These are phyloP conservation scores for Drosophila malerkotliana DNA, from an alignment of 1,140 invertebrate species.

Conservation along the genomic window DNA sequence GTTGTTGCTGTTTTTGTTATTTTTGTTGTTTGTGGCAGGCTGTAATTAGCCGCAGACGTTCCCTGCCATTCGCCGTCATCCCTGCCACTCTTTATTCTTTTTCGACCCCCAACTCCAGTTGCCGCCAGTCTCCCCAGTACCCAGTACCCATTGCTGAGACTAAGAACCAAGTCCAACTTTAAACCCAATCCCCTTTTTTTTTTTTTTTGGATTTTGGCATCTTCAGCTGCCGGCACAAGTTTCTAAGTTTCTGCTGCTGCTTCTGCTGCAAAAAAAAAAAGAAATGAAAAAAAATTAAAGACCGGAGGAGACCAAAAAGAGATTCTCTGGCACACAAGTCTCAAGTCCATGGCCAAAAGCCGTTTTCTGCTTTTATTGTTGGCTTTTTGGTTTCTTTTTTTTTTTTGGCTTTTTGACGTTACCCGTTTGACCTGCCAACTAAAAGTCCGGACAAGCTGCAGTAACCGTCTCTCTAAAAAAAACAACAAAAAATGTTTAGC, in stretches of 20 bases:
- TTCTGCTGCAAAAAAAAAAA: background rate
- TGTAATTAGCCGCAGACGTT: slow-evolving; percentile 78
- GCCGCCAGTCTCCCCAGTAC: background rate
- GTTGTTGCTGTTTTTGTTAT: slow-evolving; percentile 24
- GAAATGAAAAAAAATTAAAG: slow-evolving; percentile 36
- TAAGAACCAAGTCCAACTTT: background rate
- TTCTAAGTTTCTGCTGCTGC: slow-evolving; percentile 49
- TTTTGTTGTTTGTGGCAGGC: slow-evolving; percentile 60
- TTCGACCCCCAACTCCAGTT: background rate
- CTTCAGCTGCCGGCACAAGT: slow-evolving; percentile 64
- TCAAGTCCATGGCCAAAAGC: slow-evolving; percentile 67
- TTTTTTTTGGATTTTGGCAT: slow-evolving; percentile 43
- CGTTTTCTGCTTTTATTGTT: slow-evolving; percentile 18
- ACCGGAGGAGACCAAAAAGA: slow-evolving; percentile 8
- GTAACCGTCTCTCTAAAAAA: slow-evolving; percentile 23
- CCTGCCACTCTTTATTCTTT: slow-evolving; percentile 4
- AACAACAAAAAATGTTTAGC: slow-evolving; percentile 4
- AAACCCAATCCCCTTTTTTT: background rate
- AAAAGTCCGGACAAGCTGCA: slow-evolving; percentile 50
- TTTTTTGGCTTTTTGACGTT: slow-evolving; percentile 53
- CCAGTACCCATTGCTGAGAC: no score
- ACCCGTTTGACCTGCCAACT: slow-evolving; percentile 66
- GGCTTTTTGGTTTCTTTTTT: background rate
- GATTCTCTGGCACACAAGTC: background rate
- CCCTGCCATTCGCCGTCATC: slow-evolving; percentile 58